phyloP scores from a whole-genome alignment of 53 echinoderm and acorn worm genomes.

The Holothuria scabra region DNA sequence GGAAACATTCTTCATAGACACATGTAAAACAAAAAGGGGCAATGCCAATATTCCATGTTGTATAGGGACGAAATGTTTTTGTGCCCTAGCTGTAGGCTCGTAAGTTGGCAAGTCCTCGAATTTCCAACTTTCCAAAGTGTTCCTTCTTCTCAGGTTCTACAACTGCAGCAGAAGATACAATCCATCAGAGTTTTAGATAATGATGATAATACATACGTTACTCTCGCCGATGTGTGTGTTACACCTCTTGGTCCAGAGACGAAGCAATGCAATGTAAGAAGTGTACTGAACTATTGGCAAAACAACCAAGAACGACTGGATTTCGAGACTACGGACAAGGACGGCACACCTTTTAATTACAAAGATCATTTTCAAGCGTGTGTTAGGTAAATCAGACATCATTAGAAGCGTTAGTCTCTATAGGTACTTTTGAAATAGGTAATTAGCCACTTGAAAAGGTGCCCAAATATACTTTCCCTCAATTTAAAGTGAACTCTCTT shows the following conservation, averaged over 20 bases:
- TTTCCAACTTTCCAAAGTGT: too few species aligned
- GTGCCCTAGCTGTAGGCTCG: too few species aligned
- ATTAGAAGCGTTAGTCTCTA: too few species aligned
- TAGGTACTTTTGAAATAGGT: too few species aligned
- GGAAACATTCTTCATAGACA: too few species aligned
- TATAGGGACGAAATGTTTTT: too few species aligned
- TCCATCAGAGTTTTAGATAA: not conserved
- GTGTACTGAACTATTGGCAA: constrained; percentile 33
- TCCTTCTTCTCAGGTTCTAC: not conserved
- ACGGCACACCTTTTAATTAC: not conserved
- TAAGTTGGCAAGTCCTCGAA: too few species aligned
- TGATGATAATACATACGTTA: constrained; percentile 1
- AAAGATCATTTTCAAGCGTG: constrained; percentile 19
- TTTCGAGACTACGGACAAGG: constrained; percentile 6
- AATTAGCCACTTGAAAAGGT: too few species aligned
- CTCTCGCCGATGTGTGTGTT: not conserved
- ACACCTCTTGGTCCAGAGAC: constrained; percentile 18
- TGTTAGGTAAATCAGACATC: not conserved
- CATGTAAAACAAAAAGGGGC: too few species aligned
- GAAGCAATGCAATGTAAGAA: not conserved
- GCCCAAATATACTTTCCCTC: too few species aligned
- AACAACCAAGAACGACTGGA: constrained; percentile 32
- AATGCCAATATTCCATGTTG: too few species aligned
- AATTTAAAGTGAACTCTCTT: too few species aligned
- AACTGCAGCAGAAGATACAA: not conserved